phyloP scores from a whole-genome alignment of 2,797 vertebrate genomes.

The Chelon auratus region DNA sequence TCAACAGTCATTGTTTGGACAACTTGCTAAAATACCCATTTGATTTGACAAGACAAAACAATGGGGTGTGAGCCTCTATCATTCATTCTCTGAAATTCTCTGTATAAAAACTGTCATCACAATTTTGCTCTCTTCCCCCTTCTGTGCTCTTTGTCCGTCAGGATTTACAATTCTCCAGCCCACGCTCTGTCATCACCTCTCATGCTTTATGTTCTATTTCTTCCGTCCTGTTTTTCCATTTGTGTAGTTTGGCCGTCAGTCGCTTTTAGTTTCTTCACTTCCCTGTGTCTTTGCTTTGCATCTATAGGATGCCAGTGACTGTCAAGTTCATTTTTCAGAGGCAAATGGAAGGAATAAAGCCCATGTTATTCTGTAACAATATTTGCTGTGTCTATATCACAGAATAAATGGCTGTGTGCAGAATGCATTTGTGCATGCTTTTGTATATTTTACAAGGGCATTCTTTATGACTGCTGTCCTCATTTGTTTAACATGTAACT shows the following conservation, averaged over 20 bases:
- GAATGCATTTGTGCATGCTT: conserved; percentile 41
- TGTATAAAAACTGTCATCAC: conserved; percentile 48
- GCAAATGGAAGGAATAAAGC: conserved; percentile 51
- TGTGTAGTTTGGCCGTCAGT: conserved; percentile 51
- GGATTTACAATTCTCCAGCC: conserved; percentile 45
- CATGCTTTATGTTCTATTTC: conserved; percentile 45
- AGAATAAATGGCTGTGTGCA: conserved; percentile 17
- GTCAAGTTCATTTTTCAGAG: conserved; percentile 53
- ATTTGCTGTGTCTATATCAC: conserved; percentile 26
- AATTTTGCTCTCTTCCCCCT: conserved; percentile 48
- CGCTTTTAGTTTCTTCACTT: conserved; percentile 42
- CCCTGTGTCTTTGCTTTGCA: conserved; percentile 52
- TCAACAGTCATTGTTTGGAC: conserved; percentile 77
- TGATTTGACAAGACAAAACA: conserved; percentile 78
- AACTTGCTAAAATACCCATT: conserved; percentile 77
- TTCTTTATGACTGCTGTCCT: conserved; percentile 66
- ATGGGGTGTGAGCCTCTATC: conserved; percentile 55
- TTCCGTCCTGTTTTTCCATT: conserved; percentile 24
- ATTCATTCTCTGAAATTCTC: conserved; percentile 51
- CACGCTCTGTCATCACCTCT: conserved; percentile 30
- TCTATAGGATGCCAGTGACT: conserved; percentile 44
- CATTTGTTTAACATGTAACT: conserved; percentile 74
- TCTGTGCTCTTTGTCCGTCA: conserved; percentile 45
- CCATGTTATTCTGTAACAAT: conserved; percentile 17
- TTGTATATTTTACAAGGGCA: conserved; percentile 56